Conservation (phyloP, 2,797 vertebrate genomes). For the Columba guinea region DNA sequence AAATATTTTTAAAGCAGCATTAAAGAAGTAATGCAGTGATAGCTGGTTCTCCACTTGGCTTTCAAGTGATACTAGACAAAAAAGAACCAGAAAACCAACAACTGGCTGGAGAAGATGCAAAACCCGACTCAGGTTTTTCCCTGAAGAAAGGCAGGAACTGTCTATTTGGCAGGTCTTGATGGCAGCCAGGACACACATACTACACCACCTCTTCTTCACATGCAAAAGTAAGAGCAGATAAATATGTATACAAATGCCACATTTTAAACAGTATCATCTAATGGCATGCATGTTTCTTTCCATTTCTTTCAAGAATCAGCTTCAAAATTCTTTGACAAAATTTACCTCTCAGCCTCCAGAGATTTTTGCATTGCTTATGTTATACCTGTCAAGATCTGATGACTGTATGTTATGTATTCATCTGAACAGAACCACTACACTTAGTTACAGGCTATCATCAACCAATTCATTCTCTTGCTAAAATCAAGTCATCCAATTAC, state of each 20-base stretch:
- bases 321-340: conserved; percentile 70
- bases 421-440: conserved; percentile 90
- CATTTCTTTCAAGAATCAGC: conserved; percentile 65
- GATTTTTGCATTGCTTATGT: conserved; percentile 78
- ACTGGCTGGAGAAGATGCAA: neutral
- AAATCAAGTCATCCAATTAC: conserved; percentile 99
- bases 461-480: conserved; percentile 94
- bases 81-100: neutral
- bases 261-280: conserved; percentile 15
- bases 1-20: neutral
- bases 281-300: conserved; percentile 49
- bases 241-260: conserved; percentile 43
- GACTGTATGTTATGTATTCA: conserved; percentile 87
- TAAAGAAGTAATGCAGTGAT: neutral
- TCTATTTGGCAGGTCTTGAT: neutral
- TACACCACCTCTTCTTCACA: neutral
- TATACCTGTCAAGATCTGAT: conserved; percentile 86
- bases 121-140: neutral
- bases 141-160: neutral
- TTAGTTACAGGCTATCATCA: conserved; percentile 96
- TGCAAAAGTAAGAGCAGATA: conserved; percentile 28
- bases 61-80: neutral
- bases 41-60: neutral
- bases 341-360: conserved; percentile 68
- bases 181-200: neutral